phyloP scores from a whole-genome alignment of 2,797 vertebrate species.

The Rhynchonycteris naso region DNA sequence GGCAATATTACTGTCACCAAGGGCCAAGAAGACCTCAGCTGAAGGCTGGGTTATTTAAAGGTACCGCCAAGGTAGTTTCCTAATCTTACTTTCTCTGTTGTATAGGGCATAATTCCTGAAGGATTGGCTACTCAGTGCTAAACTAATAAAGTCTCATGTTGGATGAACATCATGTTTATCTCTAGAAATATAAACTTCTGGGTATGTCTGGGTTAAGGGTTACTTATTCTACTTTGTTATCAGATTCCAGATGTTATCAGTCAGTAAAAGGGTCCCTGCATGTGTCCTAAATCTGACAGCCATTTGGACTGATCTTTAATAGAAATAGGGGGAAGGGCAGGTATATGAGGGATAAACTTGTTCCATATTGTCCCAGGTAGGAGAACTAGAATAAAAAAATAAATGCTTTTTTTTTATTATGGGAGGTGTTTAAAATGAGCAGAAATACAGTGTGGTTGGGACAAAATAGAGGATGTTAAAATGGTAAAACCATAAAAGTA shows the following conservation, averaged over 20 bases:
- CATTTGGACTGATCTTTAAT: neutral
- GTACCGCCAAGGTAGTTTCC: neutral
- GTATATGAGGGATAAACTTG: neutral
- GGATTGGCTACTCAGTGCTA: neutral
- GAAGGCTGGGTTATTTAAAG: neutral
- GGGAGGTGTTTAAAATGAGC: neutral
- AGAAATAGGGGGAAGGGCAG: neutral
- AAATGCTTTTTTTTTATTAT: neutral
- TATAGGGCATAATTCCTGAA: neutral
- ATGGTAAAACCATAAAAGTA: neutral
- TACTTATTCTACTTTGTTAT: constrained; percentile 11
- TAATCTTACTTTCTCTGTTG: neutral
- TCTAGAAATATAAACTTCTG: constrained; percentile 33
- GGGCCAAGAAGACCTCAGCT: neutral
- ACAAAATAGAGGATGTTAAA: neutral
- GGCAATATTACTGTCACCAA: neutral
- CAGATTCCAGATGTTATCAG: constrained; percentile 31
- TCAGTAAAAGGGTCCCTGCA: neutral
- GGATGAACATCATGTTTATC: neutral
- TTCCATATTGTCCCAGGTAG: neutral
- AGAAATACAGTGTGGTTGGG: neutral
- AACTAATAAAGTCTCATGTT: neutral
- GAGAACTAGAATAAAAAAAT: neutral
- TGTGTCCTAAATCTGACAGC: neutral
- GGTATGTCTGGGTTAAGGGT: constrained; percentile 6